Percentiles rank a stretch among this genome's conserved stretches.
Evolutionary conservation across 2,888 invertebrate genomes (phyloP).

Genomic region (Muscina levida): DNA sequence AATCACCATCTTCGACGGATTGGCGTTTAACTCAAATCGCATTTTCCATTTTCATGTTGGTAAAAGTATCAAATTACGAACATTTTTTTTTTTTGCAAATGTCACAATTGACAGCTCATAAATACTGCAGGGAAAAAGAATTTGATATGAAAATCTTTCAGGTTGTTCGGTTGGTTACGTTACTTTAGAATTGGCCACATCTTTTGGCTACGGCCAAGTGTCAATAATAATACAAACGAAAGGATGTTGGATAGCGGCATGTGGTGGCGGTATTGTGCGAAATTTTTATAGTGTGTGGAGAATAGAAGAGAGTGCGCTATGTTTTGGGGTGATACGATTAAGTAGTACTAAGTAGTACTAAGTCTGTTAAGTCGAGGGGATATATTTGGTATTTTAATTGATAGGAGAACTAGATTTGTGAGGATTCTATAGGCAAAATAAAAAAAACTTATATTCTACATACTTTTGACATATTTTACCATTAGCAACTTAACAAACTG

Average conservation of each 20-base stretch:
- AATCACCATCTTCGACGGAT: conserved; percentile 43
- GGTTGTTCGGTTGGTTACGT: conserved; percentile 10
- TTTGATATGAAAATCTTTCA: conserved; percentile 8
- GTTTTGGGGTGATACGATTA: conserved; percentile 5
- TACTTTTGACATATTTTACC: too few relatives aligned
- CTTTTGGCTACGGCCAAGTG: conserved; percentile 40
- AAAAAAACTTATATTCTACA: too few relatives aligned
- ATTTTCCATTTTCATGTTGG: conserved; percentile 17
- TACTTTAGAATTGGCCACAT: conserved; percentile 42
- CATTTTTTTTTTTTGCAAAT: conserved; percentile 34
- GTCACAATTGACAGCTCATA: conserved; percentile 59
- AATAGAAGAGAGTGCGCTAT: background rate
- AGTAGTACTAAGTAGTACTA: background rate
- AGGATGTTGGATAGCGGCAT: background rate
- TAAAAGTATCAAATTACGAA: conserved; percentile 55
- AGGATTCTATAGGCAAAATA: too few relatives aligned
- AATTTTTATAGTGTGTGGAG: conserved; percentile 24
- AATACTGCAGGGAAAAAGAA: conserved; percentile 45
- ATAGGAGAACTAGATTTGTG: too few relatives aligned
- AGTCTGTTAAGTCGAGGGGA: too few relatives aligned
- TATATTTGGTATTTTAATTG: background rate
- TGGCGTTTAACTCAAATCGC: conserved; percentile 43
- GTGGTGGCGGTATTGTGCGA: background rate
- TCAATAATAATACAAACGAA: conserved; percentile 32
- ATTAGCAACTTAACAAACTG: too few relatives aligned